Conservation (phyloP, 23 tunicate species). For the Corella eumyota region DNA sequence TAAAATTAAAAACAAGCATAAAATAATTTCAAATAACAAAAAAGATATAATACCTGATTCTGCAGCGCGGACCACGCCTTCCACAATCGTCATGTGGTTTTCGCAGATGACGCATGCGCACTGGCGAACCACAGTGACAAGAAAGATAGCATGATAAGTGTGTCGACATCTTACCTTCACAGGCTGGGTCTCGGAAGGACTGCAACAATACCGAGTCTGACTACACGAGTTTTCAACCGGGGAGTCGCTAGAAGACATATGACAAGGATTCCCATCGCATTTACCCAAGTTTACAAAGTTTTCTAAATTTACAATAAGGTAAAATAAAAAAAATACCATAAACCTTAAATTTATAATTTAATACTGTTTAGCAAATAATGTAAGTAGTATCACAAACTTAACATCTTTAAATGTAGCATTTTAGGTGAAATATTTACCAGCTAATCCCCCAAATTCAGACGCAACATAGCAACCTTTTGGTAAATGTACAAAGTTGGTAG, state of each 20-base stretch:
- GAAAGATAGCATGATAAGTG: constrained; percentile 23
- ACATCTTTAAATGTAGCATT: neutral
- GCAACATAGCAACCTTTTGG: constrained; percentile 77
- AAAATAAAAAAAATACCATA: too few species aligned
- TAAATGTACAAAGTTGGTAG: constrained; percentile 29
- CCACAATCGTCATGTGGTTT: constrained; percentile 51
- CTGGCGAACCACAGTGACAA: constrained; percentile 37
- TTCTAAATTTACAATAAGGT: constrained; percentile 9
- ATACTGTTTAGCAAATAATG: too few species aligned
- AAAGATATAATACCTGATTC: constrained; percentile 19
- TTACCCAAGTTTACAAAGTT: constrained; percentile 58
- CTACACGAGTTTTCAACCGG: constrained; percentile 13
- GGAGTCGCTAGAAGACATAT: neutral
- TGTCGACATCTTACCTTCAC: constrained; percentile 61
- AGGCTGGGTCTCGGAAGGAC: constrained; percentile 45
- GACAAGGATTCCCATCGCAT: constrained; percentile 61
- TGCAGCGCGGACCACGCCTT: constrained; percentile 50
- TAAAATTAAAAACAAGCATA: constrained; percentile 1
- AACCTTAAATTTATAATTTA: too few species aligned
- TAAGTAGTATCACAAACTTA: neutral
- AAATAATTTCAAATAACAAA: neutral
- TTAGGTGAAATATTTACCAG: too few species aligned
- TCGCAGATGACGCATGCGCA: constrained; percentile 65
- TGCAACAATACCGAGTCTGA: constrained; percentile 60
- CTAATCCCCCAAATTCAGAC: too few species aligned